A percentile compares a stretch with the other conserved stretches of the same genome.
These are phyloP conservation scores for Eristalis arbustorum DNA, from an alignment of 2,888 invertebrate species.

Conservation along the genomic window DNA sequence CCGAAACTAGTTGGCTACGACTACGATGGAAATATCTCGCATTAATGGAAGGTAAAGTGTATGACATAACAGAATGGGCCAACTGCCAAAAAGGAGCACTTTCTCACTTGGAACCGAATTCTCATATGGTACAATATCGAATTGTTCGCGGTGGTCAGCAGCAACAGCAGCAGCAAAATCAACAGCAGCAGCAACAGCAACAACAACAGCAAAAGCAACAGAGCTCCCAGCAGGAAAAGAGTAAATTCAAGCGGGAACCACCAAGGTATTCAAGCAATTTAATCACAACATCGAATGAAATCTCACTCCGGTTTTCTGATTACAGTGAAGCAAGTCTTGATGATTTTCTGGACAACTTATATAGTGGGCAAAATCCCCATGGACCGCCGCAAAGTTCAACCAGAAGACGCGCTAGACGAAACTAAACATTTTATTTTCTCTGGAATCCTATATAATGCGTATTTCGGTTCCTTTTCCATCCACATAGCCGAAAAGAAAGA, in stretches of 20 bases:
- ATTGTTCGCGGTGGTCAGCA: constrained; percentile 80
- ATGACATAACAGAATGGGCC: constrained; percentile 98
- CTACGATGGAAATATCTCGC: constrained; percentile 97
- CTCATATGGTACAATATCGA: constrained; percentile 90
- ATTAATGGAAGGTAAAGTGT: constrained; percentile 97
- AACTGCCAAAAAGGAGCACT: constrained; percentile 87
- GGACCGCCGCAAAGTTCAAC: constrained; percentile 74
- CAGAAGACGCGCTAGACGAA: constrained; percentile 78
- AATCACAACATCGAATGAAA: background rate
- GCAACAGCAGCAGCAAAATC: constrained; percentile 73
- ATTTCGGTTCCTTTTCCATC: constrained; percentile 26
- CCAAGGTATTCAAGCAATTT: constrained; percentile 65
- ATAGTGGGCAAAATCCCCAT: constrained; percentile 79
- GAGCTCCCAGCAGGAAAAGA: constrained; percentile 72
- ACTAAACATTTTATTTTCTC: constrained; percentile 72
- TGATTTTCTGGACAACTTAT: constrained; percentile 80
- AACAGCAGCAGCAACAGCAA: constrained; percentile 73
- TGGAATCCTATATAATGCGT: constrained; percentile 13
- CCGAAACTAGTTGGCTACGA: constrained; percentile 93
- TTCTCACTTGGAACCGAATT: constrained; percentile 91
- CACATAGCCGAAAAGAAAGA: constrained; percentile 12
- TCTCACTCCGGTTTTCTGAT: background rate
- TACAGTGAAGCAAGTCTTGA: constrained; percentile 78
- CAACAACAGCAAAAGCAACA: constrained; percentile 73
- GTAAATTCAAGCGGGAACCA: constrained; percentile 72